Percentiles rank a stretch among this genome's conserved stretches.
Conservation (phyloP, 2,888 invertebrate genomes). For the Lepidocyrtoides sp. region DNA sequence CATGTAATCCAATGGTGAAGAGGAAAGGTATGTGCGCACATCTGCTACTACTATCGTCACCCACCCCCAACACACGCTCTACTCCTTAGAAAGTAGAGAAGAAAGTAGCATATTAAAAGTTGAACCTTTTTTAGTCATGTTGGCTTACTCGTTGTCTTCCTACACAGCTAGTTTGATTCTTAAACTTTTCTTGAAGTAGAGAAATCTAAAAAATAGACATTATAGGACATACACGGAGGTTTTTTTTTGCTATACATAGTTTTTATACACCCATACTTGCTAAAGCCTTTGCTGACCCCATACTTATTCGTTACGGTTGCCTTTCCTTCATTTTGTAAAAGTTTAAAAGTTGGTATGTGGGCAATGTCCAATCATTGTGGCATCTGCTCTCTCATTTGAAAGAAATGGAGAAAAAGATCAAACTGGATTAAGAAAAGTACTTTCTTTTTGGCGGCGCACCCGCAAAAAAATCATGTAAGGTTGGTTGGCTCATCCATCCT, state of each 20-base stretch:
- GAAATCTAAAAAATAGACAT: neutral
- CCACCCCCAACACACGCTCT: too few species aligned
- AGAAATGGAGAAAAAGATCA: constrained; percentile 3
- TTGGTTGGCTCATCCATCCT: constrained; percentile 7
- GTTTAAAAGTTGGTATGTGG: constrained; percentile 43
- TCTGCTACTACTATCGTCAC: neutral
- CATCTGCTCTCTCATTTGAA: constrained; percentile 3
- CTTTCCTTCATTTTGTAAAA: constrained; percentile 25
- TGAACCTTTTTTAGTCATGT: neutral
- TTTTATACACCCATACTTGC: neutral
- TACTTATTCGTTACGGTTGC: constrained; percentile 25
- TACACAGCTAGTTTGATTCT: constrained; percentile 7
- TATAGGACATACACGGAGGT: neutral
- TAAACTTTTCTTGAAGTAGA: neutral
- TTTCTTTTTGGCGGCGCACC: too few species aligned
- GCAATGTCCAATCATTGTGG: constrained; percentile 17
- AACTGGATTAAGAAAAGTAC: constrained; percentile 11
- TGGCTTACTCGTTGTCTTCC: neutral
- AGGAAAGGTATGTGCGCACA: constrained; percentile 2
- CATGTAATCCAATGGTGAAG: constrained; percentile 37
- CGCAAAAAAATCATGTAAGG: neutral
- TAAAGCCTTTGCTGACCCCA: neutral
- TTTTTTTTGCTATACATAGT: neutral
- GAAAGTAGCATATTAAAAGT: constrained; percentile 18
- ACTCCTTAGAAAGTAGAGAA: neutral